Evolutionary conservation across 2,888 invertebrate genomes (phyloP), one percentile per base, ranked within the genome.

Genomic region (Drosophila mulleri): DNA sequence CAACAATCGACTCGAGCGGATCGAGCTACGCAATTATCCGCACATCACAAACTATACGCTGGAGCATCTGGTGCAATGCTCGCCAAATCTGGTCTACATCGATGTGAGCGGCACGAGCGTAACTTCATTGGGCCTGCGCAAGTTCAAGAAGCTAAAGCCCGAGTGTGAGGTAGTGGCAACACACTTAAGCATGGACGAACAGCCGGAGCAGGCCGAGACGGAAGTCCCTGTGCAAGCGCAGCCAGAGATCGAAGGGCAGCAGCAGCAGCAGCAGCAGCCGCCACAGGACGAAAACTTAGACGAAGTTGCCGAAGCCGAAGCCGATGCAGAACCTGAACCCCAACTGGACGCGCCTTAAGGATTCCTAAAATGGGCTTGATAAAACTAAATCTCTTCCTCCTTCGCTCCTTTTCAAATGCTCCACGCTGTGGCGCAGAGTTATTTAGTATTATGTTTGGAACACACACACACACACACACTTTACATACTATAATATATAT

Each of bases 21-120:
- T 95, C 0, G 93, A 94, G 4, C 92, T 94, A 7, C 94, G 94
- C 1, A 95, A 96, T 6, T 96, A 95, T 83, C 93, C 94, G 7
- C 93, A 93, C 63, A 94, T 96, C 0, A 96, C 96, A 0, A 94
- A 96, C 83, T 91, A 93, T 8, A 95, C 95, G 52, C 88, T 96
- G 20, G 90, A 92, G 16, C 95, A 96, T 89, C 90, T 96, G 57
- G 94, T 94, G 0, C 94, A 94, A 0, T 95, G 95, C 0, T 95
- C 95, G 0, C 95, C 95, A 0, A 91, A 93, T 63, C 90, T 96
- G 16, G 90, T 93, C 9, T 92, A 92, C 29, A 89, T 97, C 0
- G 96, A 97, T 91, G 94, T 97, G 1, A 95, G 95, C 0, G 94
- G 95, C 0, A 96, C 96, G 0, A 93, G 94, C 1, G 95, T 96